These are phyloP conservation scores for Calyptommatus sinebrachiatus DNA, from an alignment of 2,113 vertebrate species.

Conservation along the genomic window DNA sequence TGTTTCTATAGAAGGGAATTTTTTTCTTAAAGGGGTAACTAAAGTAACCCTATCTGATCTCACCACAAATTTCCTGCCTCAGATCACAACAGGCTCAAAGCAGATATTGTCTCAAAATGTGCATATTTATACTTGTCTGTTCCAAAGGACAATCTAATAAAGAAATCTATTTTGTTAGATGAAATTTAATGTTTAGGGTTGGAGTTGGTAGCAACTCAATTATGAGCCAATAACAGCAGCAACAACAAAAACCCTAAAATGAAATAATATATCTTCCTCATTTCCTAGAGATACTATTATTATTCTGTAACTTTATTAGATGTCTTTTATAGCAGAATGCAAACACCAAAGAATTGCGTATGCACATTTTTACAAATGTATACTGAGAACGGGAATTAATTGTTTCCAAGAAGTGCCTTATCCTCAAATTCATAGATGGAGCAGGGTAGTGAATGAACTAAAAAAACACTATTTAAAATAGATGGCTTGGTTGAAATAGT, in stretches of 20 bases:
- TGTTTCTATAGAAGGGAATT: no score
- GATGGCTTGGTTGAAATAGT: conserved; percentile 46
- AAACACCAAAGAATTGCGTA: conserved; percentile 25
- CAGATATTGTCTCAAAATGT: neutral
- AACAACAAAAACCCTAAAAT: neutral
- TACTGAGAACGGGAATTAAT: neutral
- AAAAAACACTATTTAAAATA: conserved; percentile 56
- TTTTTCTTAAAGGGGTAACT: no score
- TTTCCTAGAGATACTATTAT: neutral
- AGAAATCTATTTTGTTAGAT: neutral
- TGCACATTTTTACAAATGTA: neutral
- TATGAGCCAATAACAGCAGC: neutral
- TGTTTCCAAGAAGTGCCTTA: neutral
- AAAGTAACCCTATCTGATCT: no score
- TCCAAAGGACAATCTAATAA: neutral
- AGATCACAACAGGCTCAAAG: neutral
- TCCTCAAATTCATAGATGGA: conserved; percentile 9
- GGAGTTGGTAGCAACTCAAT: neutral
- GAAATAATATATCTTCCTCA: neutral
- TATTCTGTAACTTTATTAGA: neutral
- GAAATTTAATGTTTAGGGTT: neutral
- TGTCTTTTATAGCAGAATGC: neutral
- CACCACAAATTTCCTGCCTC: neutral
- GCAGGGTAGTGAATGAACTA: neutral
- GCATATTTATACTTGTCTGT: no score